A percentile compares a stretch with the other conserved stretches of the same genome.
phyloP scores from a whole-genome alignment of 2,888 invertebrate species.

The Thereva nobilitata region DNA sequence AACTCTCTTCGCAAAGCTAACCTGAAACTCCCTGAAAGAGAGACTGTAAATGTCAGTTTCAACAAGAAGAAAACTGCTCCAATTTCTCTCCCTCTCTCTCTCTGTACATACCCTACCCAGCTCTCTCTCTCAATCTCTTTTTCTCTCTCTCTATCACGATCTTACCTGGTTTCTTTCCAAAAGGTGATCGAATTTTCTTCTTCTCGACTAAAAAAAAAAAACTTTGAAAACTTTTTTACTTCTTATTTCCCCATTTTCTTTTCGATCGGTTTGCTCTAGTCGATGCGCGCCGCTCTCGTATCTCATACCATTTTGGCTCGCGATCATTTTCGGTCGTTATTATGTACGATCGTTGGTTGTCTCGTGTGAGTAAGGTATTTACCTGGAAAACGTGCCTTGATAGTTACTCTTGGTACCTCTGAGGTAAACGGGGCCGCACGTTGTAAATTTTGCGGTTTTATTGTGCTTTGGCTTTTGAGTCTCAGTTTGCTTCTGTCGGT shows the following conservation, averaged over 20 bases:
- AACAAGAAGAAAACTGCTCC: constrained; percentile 24
- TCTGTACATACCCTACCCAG: too few relatives aligned
- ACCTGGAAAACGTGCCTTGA: constrained; percentile 14
- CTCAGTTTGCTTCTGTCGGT: constrained; percentile 21
- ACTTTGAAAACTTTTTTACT: too few relatives aligned
- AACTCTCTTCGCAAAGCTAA: too few relatives aligned
- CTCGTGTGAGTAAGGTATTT: too few relatives aligned
- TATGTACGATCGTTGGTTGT: background rate
- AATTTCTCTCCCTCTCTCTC: constrained; percentile 16
- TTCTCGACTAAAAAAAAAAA: too few relatives aligned
- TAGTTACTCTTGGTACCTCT: constrained; percentile 26
- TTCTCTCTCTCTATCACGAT: too few relatives aligned
- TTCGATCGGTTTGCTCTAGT: constrained; percentile 5
- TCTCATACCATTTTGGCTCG: constrained; percentile 23
- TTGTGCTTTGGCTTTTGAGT: background rate
- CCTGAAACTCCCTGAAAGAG: too few relatives aligned
- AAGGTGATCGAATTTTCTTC: too few relatives aligned
- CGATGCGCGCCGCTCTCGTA: constrained; percentile 20
- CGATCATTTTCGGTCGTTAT: constrained; percentile 11
- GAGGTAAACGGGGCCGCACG: constrained; percentile 20
- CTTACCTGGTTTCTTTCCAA: too few relatives aligned
- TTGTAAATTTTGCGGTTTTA: constrained; percentile 25
- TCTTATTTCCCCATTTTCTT: too few relatives aligned
- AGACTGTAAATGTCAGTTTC: constrained; percentile 5
- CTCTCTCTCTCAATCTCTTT: too few relatives aligned